Evolutionary conservation across 2,113 vertebrate species (phyloP), one percentile per base, ranked within the genome.

Genomic region (Gopherus flavomarginatus): DNA sequence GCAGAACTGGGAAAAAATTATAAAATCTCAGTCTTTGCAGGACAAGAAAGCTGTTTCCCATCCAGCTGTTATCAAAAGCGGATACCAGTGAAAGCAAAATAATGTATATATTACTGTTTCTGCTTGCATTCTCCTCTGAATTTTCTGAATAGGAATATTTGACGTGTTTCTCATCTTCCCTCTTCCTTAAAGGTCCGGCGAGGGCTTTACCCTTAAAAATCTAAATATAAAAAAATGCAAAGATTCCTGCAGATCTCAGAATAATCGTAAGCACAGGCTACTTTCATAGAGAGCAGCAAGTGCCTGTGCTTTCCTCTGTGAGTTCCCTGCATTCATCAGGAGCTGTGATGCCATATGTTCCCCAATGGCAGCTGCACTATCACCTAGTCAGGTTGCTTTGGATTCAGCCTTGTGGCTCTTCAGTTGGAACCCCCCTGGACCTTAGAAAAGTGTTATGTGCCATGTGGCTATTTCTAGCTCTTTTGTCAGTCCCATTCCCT

Each of bases 261-360:
- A 93, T 96, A 88, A 83, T 65, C 93, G 81, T 96, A 96, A 96
- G 95, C 81, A 65, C 92, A 86, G 78, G 85, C 80, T 79, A 97
- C 96, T 94, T 97, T 95, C 96, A 97, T 93, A 90, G 88, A 90
- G 94, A 97, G 96, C 96, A 95, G 96, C 96, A 97, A 97, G 96
- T 96, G 96, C 92, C 93, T 97, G 38, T 77, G 87, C 95, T 96
- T 97, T 96, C 96, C 96, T 96, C 96, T 96, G 88, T 94, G 93
- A 95, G 95, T 96, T 94, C 95, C 86, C 96, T 96, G 81, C 86
- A 88, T 97, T 90, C 92, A 94, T 96, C 92, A 97, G 90, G 92
- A 97, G 85, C 94, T 78, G 79, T 92, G 94, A 87, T 96, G 91
- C 96, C 96, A 97, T 97, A 97, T 97, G 97, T 94, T 97, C 96